These are phyloP conservation scores for Laspeyria flexula DNA, from an alignment of 2,888 invertebrate species.

Conservation along the genomic window DNA sequence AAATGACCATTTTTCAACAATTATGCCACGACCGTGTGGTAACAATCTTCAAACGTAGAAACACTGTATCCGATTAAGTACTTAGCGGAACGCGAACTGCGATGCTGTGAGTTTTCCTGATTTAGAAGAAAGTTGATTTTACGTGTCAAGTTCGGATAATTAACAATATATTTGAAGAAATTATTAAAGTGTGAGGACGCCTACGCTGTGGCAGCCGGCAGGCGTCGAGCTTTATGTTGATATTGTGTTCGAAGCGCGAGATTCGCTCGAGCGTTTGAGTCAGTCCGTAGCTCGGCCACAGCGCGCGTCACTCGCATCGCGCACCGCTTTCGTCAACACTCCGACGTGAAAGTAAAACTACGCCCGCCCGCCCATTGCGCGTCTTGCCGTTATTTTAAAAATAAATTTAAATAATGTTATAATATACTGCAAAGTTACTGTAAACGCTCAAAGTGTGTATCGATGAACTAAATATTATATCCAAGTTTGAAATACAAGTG, in stretches of 20 bases:
- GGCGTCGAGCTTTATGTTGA: slow-evolving; percentile 44
- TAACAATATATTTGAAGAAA: slow-evolving; percentile 31
- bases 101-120: not conserved
- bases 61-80: not conserved
- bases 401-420: slow-evolving; percentile 32
- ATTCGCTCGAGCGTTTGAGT: slow-evolving; percentile 48
- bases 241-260: slow-evolving; percentile 44
- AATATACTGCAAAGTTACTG: slow-evolving; percentile 19
- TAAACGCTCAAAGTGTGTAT: slow-evolving; percentile 20
- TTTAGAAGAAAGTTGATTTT: slow-evolving; percentile 10
- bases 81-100: not conserved
- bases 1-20: slow-evolving; percentile 52
- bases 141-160: slow-evolving; percentile 16
- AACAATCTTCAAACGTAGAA: not conserved
- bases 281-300: slow-evolving; percentile 61
- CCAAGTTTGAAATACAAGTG: slow-evolving; percentile 21
- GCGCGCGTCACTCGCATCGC: slow-evolving; percentile 53
- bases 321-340: slow-evolving; percentile 48
- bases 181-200: slow-evolving; percentile 35
- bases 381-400: slow-evolving; percentile 37
- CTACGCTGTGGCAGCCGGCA: slow-evolving; percentile 40
- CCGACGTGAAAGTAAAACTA: slow-evolving; percentile 43
- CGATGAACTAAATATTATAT: slow-evolving; percentile 22
- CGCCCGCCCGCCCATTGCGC: slow-evolving; percentile 58
- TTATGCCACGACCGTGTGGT: slow-evolving; percentile 23